Base-by-base conservation (phyloP, 2,113 vertebrate genomes). In the Bubo bubo region DNA sequence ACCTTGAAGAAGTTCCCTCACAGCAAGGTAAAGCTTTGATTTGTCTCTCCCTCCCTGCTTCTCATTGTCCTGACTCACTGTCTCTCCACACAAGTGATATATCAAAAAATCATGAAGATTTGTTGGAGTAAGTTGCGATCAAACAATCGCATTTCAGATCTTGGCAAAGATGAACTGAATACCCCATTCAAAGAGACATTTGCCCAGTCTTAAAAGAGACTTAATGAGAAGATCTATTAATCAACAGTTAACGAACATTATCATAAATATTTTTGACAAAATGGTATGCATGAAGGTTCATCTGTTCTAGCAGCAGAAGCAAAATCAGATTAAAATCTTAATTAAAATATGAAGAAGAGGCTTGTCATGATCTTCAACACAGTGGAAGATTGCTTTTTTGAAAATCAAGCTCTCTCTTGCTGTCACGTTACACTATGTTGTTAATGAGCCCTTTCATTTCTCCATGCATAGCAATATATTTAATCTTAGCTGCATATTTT, bases 401-500 rank as follows among this genome's bases (percentile, higher is more conserved):
- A 84, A 96, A 95, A 86, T 79, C 76, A 91, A 92, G 50, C 67
- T n/a, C 88, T 83, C 68, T 89, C 73, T 89, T 82, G 58, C 90
- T 96, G 93, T 96, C 96, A 76, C 73, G 81, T 94, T 94, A 77
- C 84, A 82, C 90, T 79, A 52, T 85, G 83, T 70, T 93, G 88
- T 95, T 97, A 97, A 97, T 97, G 96, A 97, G 79, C 87, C 73
- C 88, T 96, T 94, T 94, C 58, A 80, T 98, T 96, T 92, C 68
- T 86, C 87, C 6, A 3, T 81, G 88, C 62, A 63, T 50, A 73
- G 89, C 83, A 96, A 97, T 97, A 95, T 88, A 97, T 95, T 98
- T 96, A 96, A 98, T 97, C 96, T 96, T 96, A 90, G 74, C 90
- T 43, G 63, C 82, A 80, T 83, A 91, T 91, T 97, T 95, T 88